Percentiles rank a stretch among this genome's conserved stretches.
Evolutionary conservation across 2,113 vertebrate genomes (phyloP).

Genomic region (Cynoglossus semilaevis): DNA sequence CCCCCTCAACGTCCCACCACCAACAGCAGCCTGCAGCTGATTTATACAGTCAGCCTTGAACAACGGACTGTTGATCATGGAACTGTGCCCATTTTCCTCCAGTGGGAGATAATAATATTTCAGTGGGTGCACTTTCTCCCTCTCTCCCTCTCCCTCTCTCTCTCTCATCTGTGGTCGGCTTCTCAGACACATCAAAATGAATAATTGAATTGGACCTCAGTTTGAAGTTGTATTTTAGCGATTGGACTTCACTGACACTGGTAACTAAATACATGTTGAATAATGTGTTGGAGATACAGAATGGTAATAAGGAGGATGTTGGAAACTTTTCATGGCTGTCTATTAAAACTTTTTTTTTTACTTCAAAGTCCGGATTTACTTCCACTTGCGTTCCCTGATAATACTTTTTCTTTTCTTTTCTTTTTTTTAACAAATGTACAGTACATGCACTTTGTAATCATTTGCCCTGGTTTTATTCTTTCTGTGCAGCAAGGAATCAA

Average conservation of each 20-base stretch:
- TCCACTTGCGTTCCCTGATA: too few species aligned
- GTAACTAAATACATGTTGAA: constrained; percentile 10
- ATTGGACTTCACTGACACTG: background rate
- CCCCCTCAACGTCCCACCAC: too few species aligned
- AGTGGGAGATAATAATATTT: constrained; percentile 27
- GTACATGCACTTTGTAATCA: too few species aligned
- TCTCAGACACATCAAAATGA: constrained; percentile 35
- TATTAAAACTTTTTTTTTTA: too few species aligned
- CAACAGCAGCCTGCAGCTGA: constrained; percentile 48
- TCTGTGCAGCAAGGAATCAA: too few species aligned
- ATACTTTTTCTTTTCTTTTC: background rate
- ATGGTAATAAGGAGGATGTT: background rate
- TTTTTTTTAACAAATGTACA: background rate
- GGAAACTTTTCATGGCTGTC: background rate
- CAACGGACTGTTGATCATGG: constrained; percentile 44
- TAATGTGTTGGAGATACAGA: background rate
- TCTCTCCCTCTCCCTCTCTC: too few species aligned
- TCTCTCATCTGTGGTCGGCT: constrained; percentile 15
- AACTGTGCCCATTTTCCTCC: constrained; percentile 53
- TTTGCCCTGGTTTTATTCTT: too few species aligned
- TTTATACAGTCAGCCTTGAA: constrained; percentile 84
- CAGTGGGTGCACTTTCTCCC: constrained; percentile 10
- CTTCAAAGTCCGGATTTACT: too few species aligned
- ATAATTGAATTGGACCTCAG: constrained; percentile 23
- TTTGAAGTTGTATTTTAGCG: constrained; percentile 9